phyloP scores from a whole-genome alignment of 2,797 vertebrate genomes.

The Capromys pilorides region DNA sequence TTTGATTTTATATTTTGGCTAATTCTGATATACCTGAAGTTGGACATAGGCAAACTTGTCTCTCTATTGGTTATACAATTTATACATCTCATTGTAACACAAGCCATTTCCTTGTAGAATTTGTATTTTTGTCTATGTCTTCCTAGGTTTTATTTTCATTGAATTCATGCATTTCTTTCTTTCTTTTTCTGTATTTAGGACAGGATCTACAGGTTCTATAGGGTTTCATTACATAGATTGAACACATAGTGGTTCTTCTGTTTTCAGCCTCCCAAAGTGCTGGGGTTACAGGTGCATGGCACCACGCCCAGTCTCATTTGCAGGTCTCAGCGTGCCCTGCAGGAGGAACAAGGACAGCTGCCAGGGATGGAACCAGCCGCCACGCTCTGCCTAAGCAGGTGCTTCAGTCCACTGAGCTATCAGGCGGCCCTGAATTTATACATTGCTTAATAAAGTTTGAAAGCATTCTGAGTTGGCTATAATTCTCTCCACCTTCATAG shows the following conservation, averaged over 20 bases:
- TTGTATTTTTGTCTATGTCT: background rate
- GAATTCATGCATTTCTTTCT: background rate
- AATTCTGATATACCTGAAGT: background rate
- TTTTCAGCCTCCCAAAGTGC: too few species aligned
- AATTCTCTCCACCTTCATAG: background rate
- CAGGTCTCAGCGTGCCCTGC: too few species aligned
- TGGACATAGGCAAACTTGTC: background rate
- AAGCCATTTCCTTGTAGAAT: background rate
- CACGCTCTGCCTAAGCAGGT: too few species aligned
- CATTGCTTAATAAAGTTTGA: background rate
- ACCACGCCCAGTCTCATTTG: too few species aligned
- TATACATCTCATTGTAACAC: background rate
- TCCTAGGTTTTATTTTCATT: background rate
- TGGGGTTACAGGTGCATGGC: too few species aligned
- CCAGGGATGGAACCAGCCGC: too few species aligned
- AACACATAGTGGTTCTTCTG: too few species aligned
- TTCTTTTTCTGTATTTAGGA: too few species aligned
- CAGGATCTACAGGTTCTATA: too few species aligned
- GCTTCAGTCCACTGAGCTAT: too few species aligned
- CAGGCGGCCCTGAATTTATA: background rate
- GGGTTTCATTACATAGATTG: too few species aligned
- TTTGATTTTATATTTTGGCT: background rate
- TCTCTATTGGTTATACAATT: background rate
- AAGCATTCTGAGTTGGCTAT: conserved; percentile 4
- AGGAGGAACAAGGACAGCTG: too few species aligned